Evolutionary conservation across 2,797 vertebrate species (phyloP), one percentile per base, ranked within the genome.

Genomic region (Botia almorhae): DNA sequence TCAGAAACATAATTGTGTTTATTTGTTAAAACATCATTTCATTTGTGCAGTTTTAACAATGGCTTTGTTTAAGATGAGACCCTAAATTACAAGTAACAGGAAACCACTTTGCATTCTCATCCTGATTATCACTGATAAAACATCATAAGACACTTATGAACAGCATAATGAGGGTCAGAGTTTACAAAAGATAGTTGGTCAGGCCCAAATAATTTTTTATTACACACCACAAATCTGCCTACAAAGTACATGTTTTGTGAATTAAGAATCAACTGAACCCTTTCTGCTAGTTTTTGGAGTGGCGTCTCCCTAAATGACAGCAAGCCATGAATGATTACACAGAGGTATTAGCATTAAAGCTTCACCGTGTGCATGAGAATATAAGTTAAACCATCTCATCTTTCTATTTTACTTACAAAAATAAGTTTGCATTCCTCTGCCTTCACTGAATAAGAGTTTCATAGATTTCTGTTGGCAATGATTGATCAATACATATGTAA

Each of bases 401-500:
- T 82, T 78, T 78, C 77, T 82, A 7, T 78, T 80, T 82, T 68
- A 77, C 81, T 86, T 86, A 86, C 78, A 86, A 86, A 86, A 86
- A 86, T 86, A 86, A 68, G 81, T 82, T 84, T 82, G 46, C 81
- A 76, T 81, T 84, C 75, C 60, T 81, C 48, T 77, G 69, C 72
- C 70, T 82, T 60, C 78, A 50, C 61, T 81, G 55, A 81, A 82
- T 81, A 78, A 58, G 76, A 67, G 67, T 81, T 84, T 65, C 74
- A 76, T 82, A 81, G 81, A 81, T 78, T 90, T 93, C 88, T 87
- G 87, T 90, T 90, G 89, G 90, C 88, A 88, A 87, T 90, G 89
- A 90, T 89, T 91, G 91, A 92, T 85, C 88, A 85, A 85, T 87
- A 90, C 90, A 89, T 91, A 87, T 93, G 92, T 91, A 91, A 91